Evolutionary conservation across 1,140 invertebrate genomes (phyloP).

Genomic region (Drosophila melanica): DNA sequence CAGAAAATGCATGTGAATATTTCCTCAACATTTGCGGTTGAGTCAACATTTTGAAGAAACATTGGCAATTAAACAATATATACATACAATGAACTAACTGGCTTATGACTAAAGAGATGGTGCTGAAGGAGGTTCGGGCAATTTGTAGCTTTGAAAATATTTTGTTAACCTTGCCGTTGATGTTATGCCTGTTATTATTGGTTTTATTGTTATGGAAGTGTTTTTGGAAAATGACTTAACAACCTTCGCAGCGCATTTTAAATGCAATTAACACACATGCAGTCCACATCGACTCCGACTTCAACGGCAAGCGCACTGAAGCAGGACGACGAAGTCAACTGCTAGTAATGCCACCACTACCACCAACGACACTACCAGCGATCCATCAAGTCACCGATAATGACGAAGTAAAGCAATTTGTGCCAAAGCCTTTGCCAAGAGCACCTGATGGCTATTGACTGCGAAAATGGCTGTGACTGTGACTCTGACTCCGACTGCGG

Average conservation of each 20-base stretch:
- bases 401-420: slow-evolving; percentile 18
- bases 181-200: slow-evolving; percentile 14
- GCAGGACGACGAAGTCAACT: slow-evolving; percentile 61
- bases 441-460: slow-evolving; percentile 16
- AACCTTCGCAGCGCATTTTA: slow-evolving; percentile 67
- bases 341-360: slow-evolving; percentile 1
- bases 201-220: slow-evolving; percentile 24
- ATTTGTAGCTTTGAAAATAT: slow-evolving; percentile 35
- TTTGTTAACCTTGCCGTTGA: slow-evolving; percentile 49
- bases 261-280: slow-evolving; percentile 68
- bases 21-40: slow-evolving; percentile 68
- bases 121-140: slow-evolving; percentile 12
- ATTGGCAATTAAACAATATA: slow-evolving; percentile 63
- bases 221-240: slow-evolving; percentile 64
- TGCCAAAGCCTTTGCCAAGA: slow-evolving; percentile 44
- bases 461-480: background rate
- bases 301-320: slow-evolving; percentile 53
- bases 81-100: background rate
- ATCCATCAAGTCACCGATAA: background rate
- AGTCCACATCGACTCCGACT: background rate
- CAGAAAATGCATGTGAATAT: slow-evolving; percentile 52
- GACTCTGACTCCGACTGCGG: slow-evolving; percentile 3
- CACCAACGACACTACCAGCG: slow-evolving; percentile 8
- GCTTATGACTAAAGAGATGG: slow-evolving; percentile 9
- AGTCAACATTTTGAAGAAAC: slow-evolving; percentile 42